Base-by-base conservation (phyloP, 2,888 invertebrate genomes). In the Brenthis ino region DNA sequence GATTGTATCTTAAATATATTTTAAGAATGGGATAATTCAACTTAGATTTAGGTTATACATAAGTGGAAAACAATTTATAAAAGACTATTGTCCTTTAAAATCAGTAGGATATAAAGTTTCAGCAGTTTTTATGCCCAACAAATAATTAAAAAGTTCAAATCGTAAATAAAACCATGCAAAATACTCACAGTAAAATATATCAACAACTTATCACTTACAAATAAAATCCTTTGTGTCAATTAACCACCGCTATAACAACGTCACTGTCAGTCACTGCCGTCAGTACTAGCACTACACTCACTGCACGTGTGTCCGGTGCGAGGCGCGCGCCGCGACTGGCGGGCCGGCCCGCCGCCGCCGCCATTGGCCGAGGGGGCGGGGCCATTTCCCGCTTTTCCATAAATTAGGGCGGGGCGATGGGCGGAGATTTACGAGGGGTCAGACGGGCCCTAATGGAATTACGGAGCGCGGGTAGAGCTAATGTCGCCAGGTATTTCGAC, bases 401-500 rank as follows among this genome's bases (percentile, higher is more conserved):
- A 69, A 67, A 65, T 69, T 64, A 71, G 63, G 67, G 67, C 67
- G 69, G 71, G 70, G 74, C 71, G 70, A 75, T 58, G 70, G 69
- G 73, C 75, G 73, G 74, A 65, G 87, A 87, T 87, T 85, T 85
- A 87, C 73, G 82, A 74, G 80, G 85, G 84, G 84, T 82, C 82
- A 82, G 82, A 82, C 77, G 79, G 80, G 81, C 81, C 81, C 80
- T 88, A 88, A 88, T 88, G 88, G 88, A 85, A 86, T 87, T 86
- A 86, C 43, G 6, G 37, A 20, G 37, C 37, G 2, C 16, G 33
- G 53, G 20, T 53, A 24, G 58, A 48, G 63, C 12, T 63, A 63
- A 37, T 53, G 63, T 63, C 13, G 8, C 63, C 63, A 63, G 37
- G 37, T 37, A 53, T 63, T 53, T 33, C 4, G 37, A 14, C 33